A percentile compares a stretch with the other conserved stretches of the same genome.
These are phyloP conservation scores for Scaptodrosophila latifasciaeformis DNA, from an alignment of 2,888 invertebrate species.

Conservation along the genomic window DNA sequence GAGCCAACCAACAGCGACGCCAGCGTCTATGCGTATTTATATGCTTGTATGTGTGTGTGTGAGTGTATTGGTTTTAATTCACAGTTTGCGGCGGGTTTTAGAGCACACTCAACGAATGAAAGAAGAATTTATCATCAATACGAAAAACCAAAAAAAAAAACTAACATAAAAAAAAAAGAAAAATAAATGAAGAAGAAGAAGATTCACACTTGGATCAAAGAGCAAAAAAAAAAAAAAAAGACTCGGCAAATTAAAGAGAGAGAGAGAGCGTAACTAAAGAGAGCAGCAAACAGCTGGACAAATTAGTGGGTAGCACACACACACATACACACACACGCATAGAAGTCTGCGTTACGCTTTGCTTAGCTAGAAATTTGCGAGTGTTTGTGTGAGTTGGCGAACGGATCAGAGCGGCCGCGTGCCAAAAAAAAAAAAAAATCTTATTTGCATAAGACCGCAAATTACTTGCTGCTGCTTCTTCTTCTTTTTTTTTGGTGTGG, in stretches of 20 bases:
- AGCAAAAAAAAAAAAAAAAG: not conserved
- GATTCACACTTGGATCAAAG: too few relatives aligned
- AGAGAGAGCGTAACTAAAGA: slow-evolving; percentile 2
- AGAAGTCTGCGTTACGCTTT: not conserved
- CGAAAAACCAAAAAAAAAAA: not conserved
- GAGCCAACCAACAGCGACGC: slow-evolving; percentile 23
- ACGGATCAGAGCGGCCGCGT: too few relatives aligned
- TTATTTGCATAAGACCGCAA: too few relatives aligned
- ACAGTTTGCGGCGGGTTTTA: slow-evolving; percentile 8
- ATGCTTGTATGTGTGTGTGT: slow-evolving; percentile 20
- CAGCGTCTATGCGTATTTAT: slow-evolving; percentile 11
- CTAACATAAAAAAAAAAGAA: too few relatives aligned
- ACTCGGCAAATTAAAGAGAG: slow-evolving; percentile 3
- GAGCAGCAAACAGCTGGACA: not conserved
- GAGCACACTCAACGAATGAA: too few relatives aligned
- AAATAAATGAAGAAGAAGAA: too few relatives aligned
- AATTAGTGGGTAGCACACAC: not conserved
- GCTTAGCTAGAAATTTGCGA: too few relatives aligned
- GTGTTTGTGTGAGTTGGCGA: too few relatives aligned
- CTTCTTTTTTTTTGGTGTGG: too few relatives aligned
- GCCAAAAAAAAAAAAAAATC: too few relatives aligned
- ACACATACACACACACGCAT: not conserved
- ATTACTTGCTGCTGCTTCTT: too few relatives aligned
- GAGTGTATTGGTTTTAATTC: slow-evolving; percentile 26
- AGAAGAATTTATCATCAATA: not conserved